These are phyloP conservation scores for Grallaria varia DNA, from an alignment of 2,113 vertebrate genomes.

Conservation along the genomic window DNA sequence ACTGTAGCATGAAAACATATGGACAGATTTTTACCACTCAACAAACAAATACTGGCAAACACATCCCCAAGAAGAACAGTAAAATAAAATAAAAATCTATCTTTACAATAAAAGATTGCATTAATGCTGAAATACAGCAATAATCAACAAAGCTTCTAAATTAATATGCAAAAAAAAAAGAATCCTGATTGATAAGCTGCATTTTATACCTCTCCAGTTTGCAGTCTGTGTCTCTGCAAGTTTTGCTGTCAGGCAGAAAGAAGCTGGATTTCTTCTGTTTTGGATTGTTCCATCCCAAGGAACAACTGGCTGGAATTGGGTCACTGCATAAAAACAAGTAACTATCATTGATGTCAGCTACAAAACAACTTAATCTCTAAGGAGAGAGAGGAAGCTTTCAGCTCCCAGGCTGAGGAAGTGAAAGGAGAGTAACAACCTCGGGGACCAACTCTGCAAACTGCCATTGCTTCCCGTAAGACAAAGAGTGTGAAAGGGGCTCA, in stretches of 20 bases:
- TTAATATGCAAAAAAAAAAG: background rate
- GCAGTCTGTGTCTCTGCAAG: conserved; percentile 5
- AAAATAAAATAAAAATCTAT: background rate
- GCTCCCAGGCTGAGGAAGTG: background rate
- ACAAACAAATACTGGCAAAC: background rate
- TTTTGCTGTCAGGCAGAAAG: conserved; percentile 3
- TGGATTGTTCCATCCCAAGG: background rate
- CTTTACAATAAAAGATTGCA: background rate
- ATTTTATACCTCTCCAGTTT: conserved; percentile 53
- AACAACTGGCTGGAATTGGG: background rate
- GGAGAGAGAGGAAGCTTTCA: background rate
- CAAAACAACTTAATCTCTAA: background rate
- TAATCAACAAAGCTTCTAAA: background rate
- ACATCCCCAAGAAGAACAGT: background rate
- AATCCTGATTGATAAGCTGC: rapidly evolving
- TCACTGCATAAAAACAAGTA: conserved; percentile 30
- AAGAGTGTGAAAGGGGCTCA: background rate
- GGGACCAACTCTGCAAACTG: background rate
- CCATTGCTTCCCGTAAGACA: background rate
- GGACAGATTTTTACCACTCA: background rate
- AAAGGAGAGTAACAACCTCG: background rate
- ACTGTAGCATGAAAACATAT: background rate
- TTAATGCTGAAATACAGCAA: background rate
- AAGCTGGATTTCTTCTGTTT: background rate
- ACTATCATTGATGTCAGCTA: background rate